Evolutionary conservation across 2,113 vertebrate genomes (phyloP).

Genomic region (Catharus fuscescens): DNA sequence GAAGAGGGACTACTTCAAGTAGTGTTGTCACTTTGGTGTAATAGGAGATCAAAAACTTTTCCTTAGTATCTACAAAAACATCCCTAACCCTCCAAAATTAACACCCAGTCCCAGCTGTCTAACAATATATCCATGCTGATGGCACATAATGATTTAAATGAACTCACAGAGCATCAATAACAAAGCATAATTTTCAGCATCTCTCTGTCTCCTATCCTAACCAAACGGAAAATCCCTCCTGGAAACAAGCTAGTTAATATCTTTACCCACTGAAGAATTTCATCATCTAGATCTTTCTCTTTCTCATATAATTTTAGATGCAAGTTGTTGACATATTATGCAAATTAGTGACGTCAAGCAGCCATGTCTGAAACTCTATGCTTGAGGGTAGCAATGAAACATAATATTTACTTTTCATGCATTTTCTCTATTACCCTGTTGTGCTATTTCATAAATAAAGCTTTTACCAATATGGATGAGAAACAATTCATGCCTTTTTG

Average conservation of each 20-base stretch:
- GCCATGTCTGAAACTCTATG: not conserved
- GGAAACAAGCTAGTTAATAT: not conserved
- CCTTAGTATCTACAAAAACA: not conserved
- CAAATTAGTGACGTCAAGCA: not conserved
- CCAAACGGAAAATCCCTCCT: not conserved
- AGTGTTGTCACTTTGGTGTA: not conserved
- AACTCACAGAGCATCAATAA: not conserved
- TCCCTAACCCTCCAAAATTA: accelerated
- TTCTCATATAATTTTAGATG: not conserved
- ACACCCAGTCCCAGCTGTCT: not conserved
- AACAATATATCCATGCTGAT: not conserved
- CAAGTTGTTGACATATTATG: not conserved
- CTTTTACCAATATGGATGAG: not conserved
- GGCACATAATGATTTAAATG: not conserved
- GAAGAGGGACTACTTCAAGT: not conserved
- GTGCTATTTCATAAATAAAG: not conserved
- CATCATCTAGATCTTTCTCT: not conserved
- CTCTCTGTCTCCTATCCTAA: not conserved
- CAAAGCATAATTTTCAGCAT: not conserved
- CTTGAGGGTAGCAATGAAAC: not conserved
- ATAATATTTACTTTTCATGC: not conserved
- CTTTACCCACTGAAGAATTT: not conserved
- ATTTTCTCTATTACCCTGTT: not conserved
- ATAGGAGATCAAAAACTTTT: not conserved
- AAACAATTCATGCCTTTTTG: not conserved